phyloP scores from a whole-genome alignment of 2,113 vertebrate species.

The Ploceus nigricollis region DNA sequence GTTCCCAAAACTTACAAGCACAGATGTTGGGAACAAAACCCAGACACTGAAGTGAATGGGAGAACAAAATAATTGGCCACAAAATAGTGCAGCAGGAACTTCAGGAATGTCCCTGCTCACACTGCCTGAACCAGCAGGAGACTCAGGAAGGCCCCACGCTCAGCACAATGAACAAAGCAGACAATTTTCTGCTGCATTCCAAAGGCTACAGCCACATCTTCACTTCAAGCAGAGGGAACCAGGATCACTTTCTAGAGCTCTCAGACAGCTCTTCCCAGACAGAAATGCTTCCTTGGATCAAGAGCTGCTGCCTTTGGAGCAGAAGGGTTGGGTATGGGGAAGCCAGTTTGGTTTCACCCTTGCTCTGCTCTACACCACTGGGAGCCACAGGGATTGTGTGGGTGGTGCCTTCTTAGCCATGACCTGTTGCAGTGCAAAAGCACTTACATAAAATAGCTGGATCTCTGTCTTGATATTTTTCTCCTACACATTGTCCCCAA shows the following conservation, averaged over 20 bases:
- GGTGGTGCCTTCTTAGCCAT: neutral
- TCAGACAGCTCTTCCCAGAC: neutral
- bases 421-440: neutral
- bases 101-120: neutral
- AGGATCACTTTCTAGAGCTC: neutral
- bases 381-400: neutral
- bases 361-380: neutral
- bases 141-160: neutral
- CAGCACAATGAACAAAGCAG: neutral
- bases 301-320: neutral
- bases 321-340: neutral
- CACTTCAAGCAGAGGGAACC: neutral
- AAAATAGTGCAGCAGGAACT: neutral
- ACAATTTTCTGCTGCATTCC: neutral
- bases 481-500: slow-evolving; percentile 35
- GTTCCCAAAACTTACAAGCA: neutral
- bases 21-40: neutral
- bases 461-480: neutral
- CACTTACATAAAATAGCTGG: neutral
- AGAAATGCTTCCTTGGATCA: neutral
- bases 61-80: neutral
- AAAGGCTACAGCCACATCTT: neutral
- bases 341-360: neutral
- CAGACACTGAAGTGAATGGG: neutral
- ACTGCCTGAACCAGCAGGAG: neutral